A percentile compares a stretch with the other conserved stretches of the same genome.
Evolutionary conservation across 2,113 vertebrate species (phyloP).

Genomic region (human): GRCh38 chr2:238510501-238511000

Average conservation of each 20-base stretch:
- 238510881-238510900: background rate
- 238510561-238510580: background rate
- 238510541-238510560: background rate
- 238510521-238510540: background rate
- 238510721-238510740: conserved; percentile 19
- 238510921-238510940: background rate
- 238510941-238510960: no score
- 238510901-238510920: background rate
- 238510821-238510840: background rate
- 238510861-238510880: background rate
- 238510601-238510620: background rate
- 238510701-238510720: conserved; percentile 45
- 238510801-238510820: background rate
- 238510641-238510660: background rate
- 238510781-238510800: background rate
- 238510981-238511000: background rate
- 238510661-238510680: background rate
- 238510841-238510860: background rate
- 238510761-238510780: background rate
- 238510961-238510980: background rate
- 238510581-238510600: background rate
- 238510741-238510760: background rate
- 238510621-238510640: background rate
- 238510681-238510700: conserved; percentile 51
- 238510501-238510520: background rate